Evolutionary conservation across 2,888 invertebrate species (phyloP).

Genomic region (Elysia crispata): DNA sequence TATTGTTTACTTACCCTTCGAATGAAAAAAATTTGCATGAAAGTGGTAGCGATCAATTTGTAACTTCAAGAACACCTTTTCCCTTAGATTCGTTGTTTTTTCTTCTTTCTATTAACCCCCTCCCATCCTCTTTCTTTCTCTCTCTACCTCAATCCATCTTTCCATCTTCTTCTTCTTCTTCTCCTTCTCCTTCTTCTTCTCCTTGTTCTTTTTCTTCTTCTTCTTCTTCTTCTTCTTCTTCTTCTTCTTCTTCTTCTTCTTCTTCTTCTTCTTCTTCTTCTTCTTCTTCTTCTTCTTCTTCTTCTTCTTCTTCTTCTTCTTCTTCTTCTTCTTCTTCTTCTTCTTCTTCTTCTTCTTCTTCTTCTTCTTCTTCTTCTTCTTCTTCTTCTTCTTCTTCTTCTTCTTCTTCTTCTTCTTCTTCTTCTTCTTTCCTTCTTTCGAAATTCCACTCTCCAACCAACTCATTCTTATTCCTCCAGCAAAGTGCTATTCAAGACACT

Average conservation of each 20-base stretch:
- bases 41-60: no score
- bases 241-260: slow-evolving; percentile 30
- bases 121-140: no score
- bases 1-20: no score
- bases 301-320: slow-evolving; percentile 28
- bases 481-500: no score
- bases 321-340: slow-evolving; percentile 9
- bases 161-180: no score
- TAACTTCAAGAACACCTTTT: no score
- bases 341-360: slow-evolving; percentile 23
- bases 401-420: slow-evolving; percentile 22
- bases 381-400: slow-evolving; percentile 30
- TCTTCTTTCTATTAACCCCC: no score
- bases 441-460: neutral
- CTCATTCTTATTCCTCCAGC: no score
- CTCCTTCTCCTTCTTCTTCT: no score
- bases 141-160: no score
- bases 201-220: neutral
- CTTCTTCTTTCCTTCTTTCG: neutral
- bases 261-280: slow-evolving; percentile 28
- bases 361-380: slow-evolving; percentile 26
- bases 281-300: slow-evolving; percentile 28
- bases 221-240: slow-evolving; percentile 28
- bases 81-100: no score
- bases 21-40: no score